These are phyloP conservation scores for Chrysemys picta DNA, from an alignment of 2,113 vertebrate species.

Conservation along the genomic window DNA sequence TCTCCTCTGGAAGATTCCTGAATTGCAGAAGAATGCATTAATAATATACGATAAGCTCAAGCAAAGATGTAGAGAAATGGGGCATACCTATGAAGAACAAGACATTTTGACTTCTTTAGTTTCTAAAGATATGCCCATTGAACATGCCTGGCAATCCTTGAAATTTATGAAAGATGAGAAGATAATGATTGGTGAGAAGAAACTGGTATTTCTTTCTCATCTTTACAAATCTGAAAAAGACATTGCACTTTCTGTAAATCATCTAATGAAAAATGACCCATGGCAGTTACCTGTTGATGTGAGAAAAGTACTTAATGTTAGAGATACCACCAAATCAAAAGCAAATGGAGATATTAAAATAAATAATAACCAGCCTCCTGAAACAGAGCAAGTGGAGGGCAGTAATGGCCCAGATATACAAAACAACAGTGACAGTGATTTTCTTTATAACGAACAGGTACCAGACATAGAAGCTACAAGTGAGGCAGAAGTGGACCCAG, in stretches of 20 bases:
- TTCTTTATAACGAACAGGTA: not conserved
- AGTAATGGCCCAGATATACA: not conserved
- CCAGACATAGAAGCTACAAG: not conserved
- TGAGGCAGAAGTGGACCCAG: conserved; percentile 71
- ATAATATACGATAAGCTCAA: conserved; percentile 80
- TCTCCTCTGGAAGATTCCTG: conserved; percentile 76
- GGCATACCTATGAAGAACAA: conserved; percentile 81
- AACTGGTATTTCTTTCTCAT: conserved; percentile 73
- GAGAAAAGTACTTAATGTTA: conserved; percentile 64
- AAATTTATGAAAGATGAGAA: conserved; percentile 79
- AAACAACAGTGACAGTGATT: not conserved
- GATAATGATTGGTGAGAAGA: conserved; percentile 72
- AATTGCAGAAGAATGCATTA: conserved; percentile 79
- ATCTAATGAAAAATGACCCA: conserved; percentile 46
- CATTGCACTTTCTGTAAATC: conserved; percentile 74
- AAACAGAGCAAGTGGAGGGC: not conserved
- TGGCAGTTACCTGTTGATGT: conserved; percentile 79
- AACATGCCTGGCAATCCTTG: conserved; percentile 77
- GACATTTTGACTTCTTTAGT: conserved; percentile 53
- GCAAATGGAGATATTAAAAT: not conserved
- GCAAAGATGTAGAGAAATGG: conserved; percentile 68
- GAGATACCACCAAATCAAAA: not conserved
- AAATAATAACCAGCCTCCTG: not conserved
- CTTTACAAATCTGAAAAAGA: conserved; percentile 80
- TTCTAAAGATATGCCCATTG: conserved; percentile 49